Conservation (phyloP, 2,888 invertebrate genomes). For the Baccha elongata region DNA sequence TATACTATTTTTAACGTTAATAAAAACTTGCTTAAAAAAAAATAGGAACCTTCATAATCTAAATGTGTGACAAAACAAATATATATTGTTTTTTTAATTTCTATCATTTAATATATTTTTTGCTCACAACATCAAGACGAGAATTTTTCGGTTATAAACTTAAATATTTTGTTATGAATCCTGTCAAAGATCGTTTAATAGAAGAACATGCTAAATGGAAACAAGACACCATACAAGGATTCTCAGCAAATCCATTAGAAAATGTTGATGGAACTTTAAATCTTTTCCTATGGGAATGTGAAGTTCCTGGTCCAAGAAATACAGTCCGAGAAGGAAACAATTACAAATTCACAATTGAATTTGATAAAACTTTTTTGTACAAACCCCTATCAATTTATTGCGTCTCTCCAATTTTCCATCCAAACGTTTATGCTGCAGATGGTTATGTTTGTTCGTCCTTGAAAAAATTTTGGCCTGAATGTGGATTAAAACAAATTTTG, state of each 20-base stretch:
- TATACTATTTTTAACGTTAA: too few species aligned
- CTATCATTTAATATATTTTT: too few species aligned
- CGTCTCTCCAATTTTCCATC: conserved; percentile 55
- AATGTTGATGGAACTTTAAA: conserved; percentile 51
- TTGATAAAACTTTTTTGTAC: background rate
- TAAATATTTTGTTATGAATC: too few species aligned
- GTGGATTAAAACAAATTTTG: conserved; percentile 54
- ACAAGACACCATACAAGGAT: conserved; percentile 46
- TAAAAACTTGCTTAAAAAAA: too few species aligned
- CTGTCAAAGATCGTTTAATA: conserved; percentile 23
- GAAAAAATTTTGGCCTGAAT: conserved; percentile 4
- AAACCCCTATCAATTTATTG: background rate
- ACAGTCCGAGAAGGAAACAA: conserved; percentile 32
- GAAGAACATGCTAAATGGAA: conserved; percentile 57
- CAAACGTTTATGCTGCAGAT: conserved; percentile 34
- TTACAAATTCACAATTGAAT: conserved; percentile 32
- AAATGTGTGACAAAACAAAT: too few species aligned
- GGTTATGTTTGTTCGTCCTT: conserved; percentile 49
- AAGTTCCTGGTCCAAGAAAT: conserved; percentile 37
- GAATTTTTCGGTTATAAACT: too few species aligned
- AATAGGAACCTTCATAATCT: too few species aligned
- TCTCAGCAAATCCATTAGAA: conserved; percentile 23
- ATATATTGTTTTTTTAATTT: too few species aligned
- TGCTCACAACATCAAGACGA: too few species aligned
- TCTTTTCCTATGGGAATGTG: conserved; percentile 51